Conservation (phyloP, 2,888 invertebrate genomes). For the Cephus spinipes region DNA sequence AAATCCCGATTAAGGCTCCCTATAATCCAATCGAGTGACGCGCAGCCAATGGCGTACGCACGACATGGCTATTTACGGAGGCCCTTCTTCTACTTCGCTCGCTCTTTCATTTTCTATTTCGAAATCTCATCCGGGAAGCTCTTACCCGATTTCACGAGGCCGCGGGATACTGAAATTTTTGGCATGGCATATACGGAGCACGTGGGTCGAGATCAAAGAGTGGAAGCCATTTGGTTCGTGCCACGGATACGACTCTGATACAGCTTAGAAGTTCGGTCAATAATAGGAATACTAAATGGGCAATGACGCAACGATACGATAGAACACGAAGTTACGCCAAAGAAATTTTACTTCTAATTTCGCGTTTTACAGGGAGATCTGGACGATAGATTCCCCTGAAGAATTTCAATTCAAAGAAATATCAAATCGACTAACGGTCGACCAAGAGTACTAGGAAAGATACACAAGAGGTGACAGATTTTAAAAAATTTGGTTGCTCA, state of each 20-base stretch:
- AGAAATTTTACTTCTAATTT: not conserved
- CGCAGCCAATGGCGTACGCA: not conserved
- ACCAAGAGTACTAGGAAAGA: not conserved
- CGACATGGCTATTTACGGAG: not conserved
- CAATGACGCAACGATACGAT: not conserved
- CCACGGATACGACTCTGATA: not conserved
- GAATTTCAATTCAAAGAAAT: not conserved
- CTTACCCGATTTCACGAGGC: not conserved
- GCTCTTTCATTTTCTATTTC: not conserved
- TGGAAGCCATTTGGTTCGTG: not conserved
- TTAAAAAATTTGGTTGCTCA: not conserved
- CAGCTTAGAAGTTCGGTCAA: not conserved
- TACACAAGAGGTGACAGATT: not conserved
- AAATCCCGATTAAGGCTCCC: conserved; percentile 26
- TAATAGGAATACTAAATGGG: not conserved
- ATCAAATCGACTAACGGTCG: not conserved
- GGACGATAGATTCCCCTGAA: not conserved
- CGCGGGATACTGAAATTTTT: not conserved
- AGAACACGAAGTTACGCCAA: not conserved
- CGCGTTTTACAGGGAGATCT: not conserved
- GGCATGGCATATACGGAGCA: not conserved
- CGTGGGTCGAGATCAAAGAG: not conserved
- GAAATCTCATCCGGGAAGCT: not conserved
- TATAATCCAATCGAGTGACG: conserved; percentile 20
- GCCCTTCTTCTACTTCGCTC: not conserved